These are phyloP conservation scores for Vanessa cardui DNA, from an alignment of 2,888 invertebrate species.

Conservation along the genomic window DNA sequence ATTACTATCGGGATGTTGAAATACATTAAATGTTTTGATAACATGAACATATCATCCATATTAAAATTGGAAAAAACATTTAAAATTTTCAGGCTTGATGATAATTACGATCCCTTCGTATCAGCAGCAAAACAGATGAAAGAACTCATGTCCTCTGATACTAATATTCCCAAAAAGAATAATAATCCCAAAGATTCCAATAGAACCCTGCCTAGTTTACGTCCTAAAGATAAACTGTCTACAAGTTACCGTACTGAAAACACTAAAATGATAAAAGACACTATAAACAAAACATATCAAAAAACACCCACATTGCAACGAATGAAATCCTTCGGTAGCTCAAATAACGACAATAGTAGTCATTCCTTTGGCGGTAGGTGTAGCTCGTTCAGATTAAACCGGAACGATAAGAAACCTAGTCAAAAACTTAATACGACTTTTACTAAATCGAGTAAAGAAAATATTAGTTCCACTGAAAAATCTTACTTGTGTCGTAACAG, in stretches of 20 bases:
- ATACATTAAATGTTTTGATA: no score
- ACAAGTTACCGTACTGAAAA: slow-evolving; percentile 63
- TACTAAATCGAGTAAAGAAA: slow-evolving; percentile 79
- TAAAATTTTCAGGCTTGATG: slow-evolving; percentile 66
- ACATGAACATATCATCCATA: no score
- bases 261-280: slow-evolving; percentile 76
- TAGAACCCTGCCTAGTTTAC: slow-evolving; percentile 73
- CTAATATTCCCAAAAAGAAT: slow-evolving; percentile 75
- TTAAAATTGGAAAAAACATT: no score
- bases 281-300: slow-evolving; percentile 79
- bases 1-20: no score
- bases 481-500: slow-evolving; percentile 67
- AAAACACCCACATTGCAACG: slow-evolving; percentile 77
- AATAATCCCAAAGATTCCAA: slow-evolving; percentile 70
- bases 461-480: slow-evolving; percentile 68
- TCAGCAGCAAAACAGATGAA: slow-evolving; percentile 92
- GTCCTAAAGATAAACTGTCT: slow-evolving; percentile 67
- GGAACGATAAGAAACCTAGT: slow-evolving; percentile 73
- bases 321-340: slow-evolving; percentile 79
- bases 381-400: slow-evolving; percentile 75
- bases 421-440: slow-evolving; percentile 75
- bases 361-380: slow-evolving; percentile 70
- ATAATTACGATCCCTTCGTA: slow-evolving; percentile 89
- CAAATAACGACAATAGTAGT: slow-evolving; percentile 65
- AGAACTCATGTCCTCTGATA: slow-evolving; percentile 88